Percentiles rank a stretch among this genome's conserved stretches.
Evolutionary conservation across 1,140 invertebrate genomes (phyloP).

Genomic region (Cataglyphis hispanica): DNA sequence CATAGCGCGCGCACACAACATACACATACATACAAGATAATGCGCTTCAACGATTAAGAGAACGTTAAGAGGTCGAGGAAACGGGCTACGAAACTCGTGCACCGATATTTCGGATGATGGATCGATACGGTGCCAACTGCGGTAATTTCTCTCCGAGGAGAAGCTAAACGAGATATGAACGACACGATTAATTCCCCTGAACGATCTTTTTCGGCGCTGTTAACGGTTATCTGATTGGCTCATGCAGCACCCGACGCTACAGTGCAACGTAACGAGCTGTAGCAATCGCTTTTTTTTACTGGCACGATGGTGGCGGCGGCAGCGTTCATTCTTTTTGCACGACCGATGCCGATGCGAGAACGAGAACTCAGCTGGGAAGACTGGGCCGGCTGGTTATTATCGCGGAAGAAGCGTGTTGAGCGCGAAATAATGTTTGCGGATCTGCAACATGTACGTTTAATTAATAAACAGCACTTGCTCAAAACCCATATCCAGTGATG

Average conservation of each 20-base stretch:
- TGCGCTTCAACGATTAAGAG: constrained; percentile 44
- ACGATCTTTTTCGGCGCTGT: constrained; percentile 75
- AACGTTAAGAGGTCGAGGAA: constrained; percentile 41
- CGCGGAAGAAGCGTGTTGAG: constrained; percentile 55
- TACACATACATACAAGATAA: constrained; percentile 23
- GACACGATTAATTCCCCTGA: constrained; percentile 64
- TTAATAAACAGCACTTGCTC: constrained; percentile 51
- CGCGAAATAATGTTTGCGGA: constrained; percentile 57
- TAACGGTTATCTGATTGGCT: constrained; percentile 72
- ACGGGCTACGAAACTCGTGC: constrained; percentile 22
- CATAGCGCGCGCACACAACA: not conserved
- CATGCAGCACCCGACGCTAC: constrained; percentile 63
- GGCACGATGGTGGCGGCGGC: constrained; percentile 7
- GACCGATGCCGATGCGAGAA: constrained; percentile 4
- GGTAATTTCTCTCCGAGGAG: constrained; percentile 61
- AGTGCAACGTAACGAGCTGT: constrained; percentile 71
- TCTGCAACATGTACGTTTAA: constrained; percentile 43
- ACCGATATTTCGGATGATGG: constrained; percentile 59
- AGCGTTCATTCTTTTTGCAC: constrained; percentile 31
- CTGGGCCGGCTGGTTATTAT: constrained; percentile 48
- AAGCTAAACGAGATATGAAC: constrained; percentile 64
- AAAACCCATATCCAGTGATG: not conserved
- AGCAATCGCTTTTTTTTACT: constrained; percentile 61
- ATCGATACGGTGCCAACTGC: constrained; percentile 57
- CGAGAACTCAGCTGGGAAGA: constrained; percentile 46